Conservation (phyloP, 1,140 invertebrate species). For the Nasonia giraulti region DNA sequence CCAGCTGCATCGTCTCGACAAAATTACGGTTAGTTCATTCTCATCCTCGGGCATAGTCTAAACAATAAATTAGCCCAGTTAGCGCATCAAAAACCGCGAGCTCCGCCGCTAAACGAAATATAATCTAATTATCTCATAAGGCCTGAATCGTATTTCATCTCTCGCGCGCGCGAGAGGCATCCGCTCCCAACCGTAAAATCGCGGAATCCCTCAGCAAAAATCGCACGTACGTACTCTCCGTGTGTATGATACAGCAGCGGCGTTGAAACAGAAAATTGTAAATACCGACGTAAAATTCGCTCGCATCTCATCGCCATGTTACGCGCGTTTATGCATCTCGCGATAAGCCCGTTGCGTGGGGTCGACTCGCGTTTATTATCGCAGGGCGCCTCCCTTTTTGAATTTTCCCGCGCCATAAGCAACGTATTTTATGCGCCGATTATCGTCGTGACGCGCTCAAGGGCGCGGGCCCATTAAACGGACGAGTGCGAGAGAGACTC, state of each 20-base stretch:
- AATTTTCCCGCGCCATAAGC: not conserved
- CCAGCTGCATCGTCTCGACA: not conserved
- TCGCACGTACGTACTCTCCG: not conserved
- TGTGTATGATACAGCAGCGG: no score
- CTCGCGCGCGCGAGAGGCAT: not conserved
- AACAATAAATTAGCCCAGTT: constrained; percentile 17
- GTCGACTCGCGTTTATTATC: constrained; percentile 6
- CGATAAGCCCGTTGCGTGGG: constrained; percentile 4
- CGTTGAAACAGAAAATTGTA: constrained; percentile 4
- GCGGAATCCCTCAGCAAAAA: not conserved
- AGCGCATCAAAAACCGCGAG: not conserved
- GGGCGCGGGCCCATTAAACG: constrained; percentile 1
- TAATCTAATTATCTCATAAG: constrained; percentile 39
- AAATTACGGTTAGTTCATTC: constrained; percentile 3
- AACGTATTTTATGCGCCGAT: not conserved
- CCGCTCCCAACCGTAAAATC: not conserved
- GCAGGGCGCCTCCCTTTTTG: constrained; percentile 20
- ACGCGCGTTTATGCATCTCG: not conserved
- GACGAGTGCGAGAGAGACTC: not conserved
- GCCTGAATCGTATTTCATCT: constrained; percentile 14
- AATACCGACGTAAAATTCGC: constrained; percentile 13
- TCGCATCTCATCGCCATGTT: not conserved
- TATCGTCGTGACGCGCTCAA: not conserved
- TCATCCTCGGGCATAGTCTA: not conserved
- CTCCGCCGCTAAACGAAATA: not conserved